Percentiles rank a stretch among this genome's conserved stretches.
These are phyloP conservation scores for Propithecus coquereli DNA, from an alignment of 2,113 vertebrate species.

Conservation along the genomic window DNA sequence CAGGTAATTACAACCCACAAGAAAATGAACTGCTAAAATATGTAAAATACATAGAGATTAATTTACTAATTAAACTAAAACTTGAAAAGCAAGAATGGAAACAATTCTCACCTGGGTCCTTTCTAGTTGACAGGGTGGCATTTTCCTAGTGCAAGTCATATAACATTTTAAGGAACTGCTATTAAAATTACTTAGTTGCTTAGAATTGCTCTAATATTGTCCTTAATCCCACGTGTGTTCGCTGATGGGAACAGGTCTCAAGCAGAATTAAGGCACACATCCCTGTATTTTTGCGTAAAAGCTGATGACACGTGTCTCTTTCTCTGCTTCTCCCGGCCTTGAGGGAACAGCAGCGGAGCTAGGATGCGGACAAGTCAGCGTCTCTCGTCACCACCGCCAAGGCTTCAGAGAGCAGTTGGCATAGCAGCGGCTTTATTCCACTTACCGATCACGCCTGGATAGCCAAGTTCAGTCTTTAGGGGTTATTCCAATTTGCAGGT, in stretches of 20 bases:
- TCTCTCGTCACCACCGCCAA: neutral
- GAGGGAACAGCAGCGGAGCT: neutral
- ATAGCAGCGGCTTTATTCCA: slow-evolving; percentile 61
- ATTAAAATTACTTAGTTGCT: neutral
- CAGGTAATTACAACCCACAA: neutral
- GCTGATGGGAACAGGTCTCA: neutral
- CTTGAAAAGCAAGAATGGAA: slow-evolving; percentile 16
- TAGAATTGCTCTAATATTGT: neutral
- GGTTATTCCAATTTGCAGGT: slow-evolving; percentile 18
- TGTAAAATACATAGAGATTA: neutral
- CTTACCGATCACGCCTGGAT: neutral
- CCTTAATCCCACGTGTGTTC: neutral
- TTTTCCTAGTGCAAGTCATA: neutral
- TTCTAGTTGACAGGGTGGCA: neutral
- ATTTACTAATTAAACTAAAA: slow-evolving; percentile 18
- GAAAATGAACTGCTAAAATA: neutral
- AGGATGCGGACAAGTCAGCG: neutral
- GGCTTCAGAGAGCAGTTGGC: slow-evolving; percentile 54
- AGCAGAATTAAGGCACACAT: neutral
- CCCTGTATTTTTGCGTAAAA: neutral
- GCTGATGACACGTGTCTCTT: neutral
- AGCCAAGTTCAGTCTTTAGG: slow-evolving; percentile 28
- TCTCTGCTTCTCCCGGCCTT: slow-evolving; percentile 22
- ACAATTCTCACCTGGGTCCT: neutral
- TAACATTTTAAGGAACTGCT: slow-evolving; percentile 26